Base-by-base conservation (phyloP, 2,797 vertebrate species). In the Bradypodion ventrale region DNA sequence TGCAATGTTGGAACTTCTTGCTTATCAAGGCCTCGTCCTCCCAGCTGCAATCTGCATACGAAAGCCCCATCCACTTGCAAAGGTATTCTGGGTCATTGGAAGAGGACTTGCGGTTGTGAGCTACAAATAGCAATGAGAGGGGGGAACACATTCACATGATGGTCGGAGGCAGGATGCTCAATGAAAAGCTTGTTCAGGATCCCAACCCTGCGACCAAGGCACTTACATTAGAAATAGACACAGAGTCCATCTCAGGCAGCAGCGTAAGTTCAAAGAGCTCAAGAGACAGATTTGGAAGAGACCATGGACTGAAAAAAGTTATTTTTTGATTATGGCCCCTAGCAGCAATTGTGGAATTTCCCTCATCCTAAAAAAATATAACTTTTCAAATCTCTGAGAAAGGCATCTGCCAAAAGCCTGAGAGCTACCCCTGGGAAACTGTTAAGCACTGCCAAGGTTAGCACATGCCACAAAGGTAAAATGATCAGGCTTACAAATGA, bases 61-160 rank as follows among this genome's bases (percentile, higher is more conserved):
- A 98, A 65, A 99, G 95, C 10, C 99, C 99, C 98, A 99, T 99
- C 99, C 99, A 99, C 88, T 99, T 99, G 90, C 98, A 99, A 0
- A 99, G 94, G 88, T 99, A 99, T 74, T 99, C 98, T 0, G 98
- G 98, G 83, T 99, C 98, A 35, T 97, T 97, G 0, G 98, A 98
- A 63, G 95, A 96, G 1, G 96, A 93, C 94, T 97, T 98, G 82
- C 97, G 97, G 92, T 96, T 98, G 79, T 98, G 97, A 89, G 97
- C 99, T 99, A 89, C 85, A 89, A 75, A 70, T 5, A 21, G 2
- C 1, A 1, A 1, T 29, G 1, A 1, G 23, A 12, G 32, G 4
- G 12, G 15, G 12, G 10, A 56, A 42, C 21, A 70, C 52, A 56
- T 15, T 56, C 52, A 21, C n/a, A 60, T 6, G 21, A 44, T 56